Percentiles rank a stretch among this genome's conserved stretches.
phyloP scores from a whole-genome alignment of 2,888 invertebrate species.

The Melolontha melolontha region DNA sequence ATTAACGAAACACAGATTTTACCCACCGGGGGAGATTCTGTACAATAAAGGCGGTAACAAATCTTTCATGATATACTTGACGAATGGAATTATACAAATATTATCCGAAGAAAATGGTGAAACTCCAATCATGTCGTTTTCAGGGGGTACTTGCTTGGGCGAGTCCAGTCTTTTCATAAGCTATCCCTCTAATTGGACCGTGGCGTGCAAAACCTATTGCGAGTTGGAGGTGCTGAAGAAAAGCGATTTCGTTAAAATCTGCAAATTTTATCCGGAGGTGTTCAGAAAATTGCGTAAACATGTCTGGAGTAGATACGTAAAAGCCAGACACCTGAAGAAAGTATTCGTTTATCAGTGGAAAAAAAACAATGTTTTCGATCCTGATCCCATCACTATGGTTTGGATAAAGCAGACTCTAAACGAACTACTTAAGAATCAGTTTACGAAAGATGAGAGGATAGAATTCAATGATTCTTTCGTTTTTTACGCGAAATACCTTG shows the following conservation, averaged over 20 bases:
- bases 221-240: constrained; percentile 48
- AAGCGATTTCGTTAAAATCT: constrained; percentile 46
- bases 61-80: constrained; percentile 50
- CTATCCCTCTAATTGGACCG: constrained; percentile 48
- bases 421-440: constrained; percentile 33
- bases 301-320: constrained; percentile 41
- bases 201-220: constrained; percentile 50
- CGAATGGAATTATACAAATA: constrained; percentile 51
- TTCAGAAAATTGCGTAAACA: constrained; percentile 39
- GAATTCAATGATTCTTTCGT: constrained; percentile 19
- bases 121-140: constrained; percentile 51
- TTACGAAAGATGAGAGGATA: background rate
- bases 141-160: constrained; percentile 51
- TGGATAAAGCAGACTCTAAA: constrained; percentile 43
- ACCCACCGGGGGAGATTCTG: constrained; percentile 51
- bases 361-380: constrained; percentile 14
- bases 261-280: constrained; percentile 46
- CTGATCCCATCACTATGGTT: constrained; percentile 41
- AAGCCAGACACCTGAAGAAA: constrained; percentile 30
- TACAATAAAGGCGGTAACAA: constrained; percentile 45
- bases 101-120: constrained; percentile 53
- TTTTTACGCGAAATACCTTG: constrained; percentile 48
- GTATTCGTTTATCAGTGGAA: constrained; percentile 22
- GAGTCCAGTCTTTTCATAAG: constrained; percentile 47
- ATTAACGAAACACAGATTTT: constrained; percentile 45